These are phyloP conservation scores for Carterocephalus palaemon DNA, from an alignment of 2,888 invertebrate genomes.

Conservation along the genomic window DNA sequence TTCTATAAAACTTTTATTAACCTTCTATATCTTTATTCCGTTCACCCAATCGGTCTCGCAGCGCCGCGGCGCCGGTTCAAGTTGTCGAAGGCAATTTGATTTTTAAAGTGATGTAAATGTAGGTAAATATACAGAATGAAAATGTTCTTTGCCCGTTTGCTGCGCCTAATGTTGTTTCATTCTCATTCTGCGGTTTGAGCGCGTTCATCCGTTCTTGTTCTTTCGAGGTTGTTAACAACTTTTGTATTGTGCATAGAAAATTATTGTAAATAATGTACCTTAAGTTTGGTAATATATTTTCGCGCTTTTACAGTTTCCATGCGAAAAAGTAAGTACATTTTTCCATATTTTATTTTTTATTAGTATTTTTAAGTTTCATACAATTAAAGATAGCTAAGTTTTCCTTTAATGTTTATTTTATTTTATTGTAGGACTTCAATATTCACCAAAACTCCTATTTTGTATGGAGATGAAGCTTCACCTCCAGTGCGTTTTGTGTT, in stretches of 20 bases:
- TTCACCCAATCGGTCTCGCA: too few relatives aligned
- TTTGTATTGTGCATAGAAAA: too few relatives aligned
- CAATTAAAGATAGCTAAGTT: background rate
- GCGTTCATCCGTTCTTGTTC: too few relatives aligned
- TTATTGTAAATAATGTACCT: too few relatives aligned
- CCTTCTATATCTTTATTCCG: too few relatives aligned
- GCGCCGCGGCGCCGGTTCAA: too few relatives aligned
- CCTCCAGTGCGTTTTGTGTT: conserved; percentile 75
- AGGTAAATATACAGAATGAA: background rate
- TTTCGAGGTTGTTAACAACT: too few relatives aligned
- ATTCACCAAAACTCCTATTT: conserved; percentile 38
- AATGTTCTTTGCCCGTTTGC: too few relatives aligned
- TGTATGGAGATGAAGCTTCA: conserved; percentile 73
- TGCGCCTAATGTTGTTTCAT: too few relatives aligned
- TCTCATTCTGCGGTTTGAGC: too few relatives aligned
- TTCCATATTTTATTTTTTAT: background rate
- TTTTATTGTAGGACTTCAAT: conserved; percentile 22
- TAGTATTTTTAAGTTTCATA: background rate
- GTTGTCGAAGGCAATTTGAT: conserved; percentile 4
- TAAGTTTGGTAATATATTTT: too few relatives aligned
- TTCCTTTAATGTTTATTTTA: background rate
- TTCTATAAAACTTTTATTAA: too few relatives aligned
- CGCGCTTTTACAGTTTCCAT: conserved; percentile 4
- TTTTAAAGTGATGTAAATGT: conserved; percentile 2
- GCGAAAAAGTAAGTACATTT: background rate